Evolutionary conservation across 1,140 invertebrate species (phyloP), one percentile per base, ranked within the genome.

Genomic region (Meloidogyne exigua): DNA sequence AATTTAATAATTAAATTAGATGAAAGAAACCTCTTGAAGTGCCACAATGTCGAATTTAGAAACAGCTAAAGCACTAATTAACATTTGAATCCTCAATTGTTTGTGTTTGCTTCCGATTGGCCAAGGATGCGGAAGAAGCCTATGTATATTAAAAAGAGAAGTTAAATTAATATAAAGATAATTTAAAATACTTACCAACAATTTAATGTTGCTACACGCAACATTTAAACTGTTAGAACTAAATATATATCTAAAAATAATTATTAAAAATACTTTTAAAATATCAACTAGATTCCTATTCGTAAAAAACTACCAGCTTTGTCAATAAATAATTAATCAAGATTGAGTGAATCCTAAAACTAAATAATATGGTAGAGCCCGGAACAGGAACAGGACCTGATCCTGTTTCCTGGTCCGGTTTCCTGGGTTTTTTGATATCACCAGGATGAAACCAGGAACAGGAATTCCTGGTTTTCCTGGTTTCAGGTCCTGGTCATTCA

Each of bases 11-110:
- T 72, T 13, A 70, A 42, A 25, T 75, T 10, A 36, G 2, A 32
- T 2, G 1, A 23, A 76, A 9, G 25, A n/a, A 78, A 96, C 91
- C 90, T 97, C 95, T 90, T 97, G 94, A 15, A 98, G 88, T 75
- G 94, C 93, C 1, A 96, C 92, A 82, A 97, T 91, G 88, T 95
- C 94, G 89, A 94, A 90, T 26, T 86, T 76, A 9, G 84, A 91
- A 25, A 88, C 89, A 13, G 88, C 86, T 65, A 97, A 87, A 82
- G 92, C 91, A 67, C 92, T 90, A 42, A 91, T 92, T 79, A 98
- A 94, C 12, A 93, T 93, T 81, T 91, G 85, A 76, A 96, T 92
- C 84, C 95, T 90, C 77, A 90, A 89, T 70, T 89, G 89, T 67
- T 93, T 90, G 85, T 95, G 90, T 88, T 92, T 93, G 75, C 88